Base-by-base conservation (phyloP, 2,797 vertebrate genomes). In the Otolemur crassicaudatus region DNA sequence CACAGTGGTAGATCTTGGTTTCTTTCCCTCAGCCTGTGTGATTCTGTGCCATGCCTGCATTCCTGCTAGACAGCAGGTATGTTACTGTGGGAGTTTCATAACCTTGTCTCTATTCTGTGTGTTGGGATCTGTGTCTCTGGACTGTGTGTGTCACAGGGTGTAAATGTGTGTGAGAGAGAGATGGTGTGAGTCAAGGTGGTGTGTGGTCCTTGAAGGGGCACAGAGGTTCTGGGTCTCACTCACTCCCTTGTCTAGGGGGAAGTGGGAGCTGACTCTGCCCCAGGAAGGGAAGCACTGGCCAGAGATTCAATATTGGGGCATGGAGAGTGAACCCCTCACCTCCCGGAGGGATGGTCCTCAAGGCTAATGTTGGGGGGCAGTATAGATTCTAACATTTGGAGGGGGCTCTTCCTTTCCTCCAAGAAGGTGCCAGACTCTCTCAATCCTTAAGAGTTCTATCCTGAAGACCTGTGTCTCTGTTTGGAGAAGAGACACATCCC, bases 351-450 rank as follows among this genome's bases (percentile, higher is more conserved):
- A 5, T 2, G 9, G 56, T 75, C 58, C 56, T 49, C 46, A n/a
- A 85, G 82, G 13, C 43, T 82, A 73, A 43, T 49, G n/a, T 23
- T 34, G 81, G 34, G 2, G 3, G 29, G 3, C 23, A 22, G 46
- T 5, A 34, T 91, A 87, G 49, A 29, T 61, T 83, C 63, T 10
- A 85, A 16, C 13, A 49, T 67, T 83, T 49, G 60, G 70, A 90
- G 77, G 13, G 27, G 12, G 34, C 46, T 87, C 67, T 79, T 76
- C 20, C 14, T 87, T 94, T 72, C 60, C 37, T 80, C 43, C 6
- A 34, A 86, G 22, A 93, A 93, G 53, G 27, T 82, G 83, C 22
- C 40, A 91, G 73, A 91, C 60, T 87, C 53, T 81, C 40, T 87
- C 27, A 77, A 79, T 70, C 27, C 23, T 40, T 23, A 87, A 82